Percentiles rank a stretch among this genome's conserved stretches.
Conservation (phyloP, 2,113 vertebrate genomes). For the Alligator sinensis region DNA sequence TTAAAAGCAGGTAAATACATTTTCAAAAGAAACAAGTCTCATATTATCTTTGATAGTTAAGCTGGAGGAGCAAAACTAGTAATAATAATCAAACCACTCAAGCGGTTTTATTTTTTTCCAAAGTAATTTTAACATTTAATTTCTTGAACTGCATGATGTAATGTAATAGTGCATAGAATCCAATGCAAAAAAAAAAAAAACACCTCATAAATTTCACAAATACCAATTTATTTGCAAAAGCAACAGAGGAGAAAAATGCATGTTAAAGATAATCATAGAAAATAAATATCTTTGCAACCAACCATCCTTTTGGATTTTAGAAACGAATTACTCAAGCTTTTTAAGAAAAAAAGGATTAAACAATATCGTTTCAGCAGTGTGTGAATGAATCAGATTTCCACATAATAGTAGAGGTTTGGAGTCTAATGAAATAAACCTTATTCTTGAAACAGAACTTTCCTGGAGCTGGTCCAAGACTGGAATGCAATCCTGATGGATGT, state of each 20-base stretch:
- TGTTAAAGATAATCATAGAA: conserved; percentile 28
- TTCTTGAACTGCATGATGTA: neutral
- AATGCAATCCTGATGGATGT: neutral
- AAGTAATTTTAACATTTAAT: neutral
- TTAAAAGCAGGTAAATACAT: neutral
- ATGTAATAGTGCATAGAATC: neutral
- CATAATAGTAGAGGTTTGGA: neutral
- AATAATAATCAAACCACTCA: neutral
- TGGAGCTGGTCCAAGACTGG: neutral
- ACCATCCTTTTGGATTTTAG: neutral
- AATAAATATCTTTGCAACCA: neutral
- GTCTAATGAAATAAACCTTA: neutral
- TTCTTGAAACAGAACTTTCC: neutral
- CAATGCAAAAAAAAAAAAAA: neutral
- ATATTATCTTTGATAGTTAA: neutral
- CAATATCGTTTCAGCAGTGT: neutral
- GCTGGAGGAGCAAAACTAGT: neutral
- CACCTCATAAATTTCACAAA: neutral
- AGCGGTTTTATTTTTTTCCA: neutral
- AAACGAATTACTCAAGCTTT: neutral
- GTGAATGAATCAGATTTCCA: neutral
- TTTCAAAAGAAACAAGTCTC: neutral
- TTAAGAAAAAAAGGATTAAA: neutral
- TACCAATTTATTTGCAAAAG: conserved; percentile 6
- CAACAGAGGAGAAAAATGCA: neutral